Evolutionary conservation across 37 sponge, comb jelly and placozoan genomes (phyloP).

Genomic region (Tethya wilhelma): DNA sequence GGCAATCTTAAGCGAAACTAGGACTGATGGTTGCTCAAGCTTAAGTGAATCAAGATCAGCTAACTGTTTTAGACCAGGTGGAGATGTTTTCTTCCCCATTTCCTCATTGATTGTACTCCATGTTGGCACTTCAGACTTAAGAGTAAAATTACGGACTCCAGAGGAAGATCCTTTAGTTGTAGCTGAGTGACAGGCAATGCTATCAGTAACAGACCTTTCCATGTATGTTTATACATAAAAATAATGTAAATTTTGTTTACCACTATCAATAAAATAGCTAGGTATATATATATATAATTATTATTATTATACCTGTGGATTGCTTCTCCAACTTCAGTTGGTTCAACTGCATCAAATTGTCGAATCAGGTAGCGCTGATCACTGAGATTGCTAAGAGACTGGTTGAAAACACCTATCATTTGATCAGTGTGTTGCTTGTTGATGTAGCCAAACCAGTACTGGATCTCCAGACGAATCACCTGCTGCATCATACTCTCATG

Average conservation of each 20-base stretch:
- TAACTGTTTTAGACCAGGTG: slow-evolving; percentile 12
- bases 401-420: slow-evolving; percentile 81
- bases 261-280: not conserved
- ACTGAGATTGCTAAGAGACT: slow-evolving; percentile 41
- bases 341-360: slow-evolving; percentile 67
- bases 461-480: slow-evolving; percentile 39
- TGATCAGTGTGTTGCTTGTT: slow-evolving; percentile 56
- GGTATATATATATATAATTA: not conserved
- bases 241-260: not conserved
- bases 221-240: not conserved
- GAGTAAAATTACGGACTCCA: not conserved
- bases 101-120: slow-evolving; percentile 48
- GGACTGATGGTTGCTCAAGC: slow-evolving; percentile 37
- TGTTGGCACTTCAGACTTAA: slow-evolving; percentile 32
- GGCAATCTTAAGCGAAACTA: slow-evolving; percentile 51
- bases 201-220: slow-evolving; percentile 56
- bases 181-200: slow-evolving; percentile 36
- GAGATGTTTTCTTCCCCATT: slow-evolving; percentile 42
- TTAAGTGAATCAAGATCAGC: slow-evolving; percentile 17
- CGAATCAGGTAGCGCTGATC: slow-evolving; percentile 51
- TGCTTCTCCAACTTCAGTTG: slow-evolving; percentile 46
- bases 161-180: slow-evolving; percentile 23
- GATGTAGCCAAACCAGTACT: slow-evolving; percentile 88
- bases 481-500: slow-evolving; percentile 74
- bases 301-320: slow-evolving; percentile 22